Base-by-base conservation (phyloP, 2,113 vertebrate species). In the Seriola dumerili region DNA sequence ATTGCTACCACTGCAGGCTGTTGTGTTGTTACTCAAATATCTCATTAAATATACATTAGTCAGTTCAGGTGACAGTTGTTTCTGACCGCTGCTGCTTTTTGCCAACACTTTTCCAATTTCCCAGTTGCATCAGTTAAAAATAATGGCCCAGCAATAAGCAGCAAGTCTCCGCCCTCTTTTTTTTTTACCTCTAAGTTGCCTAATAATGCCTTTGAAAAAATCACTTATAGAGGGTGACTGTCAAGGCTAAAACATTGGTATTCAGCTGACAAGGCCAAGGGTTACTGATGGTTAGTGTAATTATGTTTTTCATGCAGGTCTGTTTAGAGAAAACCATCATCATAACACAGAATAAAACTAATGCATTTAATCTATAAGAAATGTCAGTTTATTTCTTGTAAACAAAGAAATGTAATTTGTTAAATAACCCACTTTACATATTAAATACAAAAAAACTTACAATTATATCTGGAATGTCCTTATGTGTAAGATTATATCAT, bases 101-200 rank as follows among this genome's bases (percentile, higher is more conserved):
- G 12, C 23, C 46, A 50, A 7, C 46, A 36, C 19, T 21, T 64
- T 25, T 32, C 19, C 14, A 44, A 14, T 63, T 64, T 70, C 38
- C 8, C 5, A 3, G 69, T 50, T 58, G 23, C 70, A 74, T 63
- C 16, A 68, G 62, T 84, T 67, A 29, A 48, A 32, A 78, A 55
- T 54, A 78, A 73, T 8, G 14, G 11, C 9, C 16, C 16, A 13
- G 55, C 36, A 55, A n/a, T 59, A 36, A 64, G 21, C 19, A 66
- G 16, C 14, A 64, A 36, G 36, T 54, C 36, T 32, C 5, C n/a
- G 57, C 23, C 29, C 57, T 64, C 19, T 10, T 57, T 25, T 61
- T 54, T 36, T 36, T 36, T 36, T 36, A 17, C 58, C 36, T 29
- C 21, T 6, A 36, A 50, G 21, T 16, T 54, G 32, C 55, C 8